Conservation (phyloP, 2,797 vertebrate genomes). For the Trachops cirrhosus region DNA sequence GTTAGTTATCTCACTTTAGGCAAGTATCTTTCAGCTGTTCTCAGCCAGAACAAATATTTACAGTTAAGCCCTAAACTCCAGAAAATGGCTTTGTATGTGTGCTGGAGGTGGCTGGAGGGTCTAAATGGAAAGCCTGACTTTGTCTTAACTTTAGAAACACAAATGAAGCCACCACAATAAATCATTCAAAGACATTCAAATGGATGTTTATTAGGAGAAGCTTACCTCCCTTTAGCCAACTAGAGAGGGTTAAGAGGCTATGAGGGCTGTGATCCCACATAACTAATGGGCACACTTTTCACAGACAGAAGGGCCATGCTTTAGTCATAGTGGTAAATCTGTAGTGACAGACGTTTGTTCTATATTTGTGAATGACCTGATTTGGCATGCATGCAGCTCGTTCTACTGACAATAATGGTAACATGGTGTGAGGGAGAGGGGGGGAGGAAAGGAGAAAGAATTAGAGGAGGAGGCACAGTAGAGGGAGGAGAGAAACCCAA, state of each 20-base stretch:
- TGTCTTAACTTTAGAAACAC: conserved; percentile 23
- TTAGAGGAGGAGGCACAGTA: neutral
- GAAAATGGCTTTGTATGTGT: conserved; percentile 31
- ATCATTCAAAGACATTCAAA: conserved; percentile 42
- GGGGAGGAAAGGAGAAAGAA: conserved; percentile 45
- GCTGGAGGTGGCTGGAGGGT: neutral
- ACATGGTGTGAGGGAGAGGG: conserved; percentile 79
- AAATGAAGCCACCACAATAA: neutral
- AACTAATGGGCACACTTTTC: conserved; percentile 78
- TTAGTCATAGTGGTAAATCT: conserved; percentile 82
- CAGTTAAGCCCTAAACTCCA: conserved; percentile 30
- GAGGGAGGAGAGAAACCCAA: neutral
- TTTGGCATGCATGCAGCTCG: conserved; percentile 82
- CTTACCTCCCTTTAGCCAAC: conserved; percentile 34
- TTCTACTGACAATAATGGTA: conserved; percentile 83
- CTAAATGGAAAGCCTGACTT: neutral
- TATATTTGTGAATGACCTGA: conserved; percentile 86
- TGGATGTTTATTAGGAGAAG: conserved; percentile 58
- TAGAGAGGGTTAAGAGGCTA: conserved; percentile 58
- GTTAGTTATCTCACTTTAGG: conserved; percentile 44
- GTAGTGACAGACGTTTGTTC: conserved; percentile 84
- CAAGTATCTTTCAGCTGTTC: conserved; percentile 27
- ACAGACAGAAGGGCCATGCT: conserved; percentile 81
- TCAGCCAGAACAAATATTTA: conserved; percentile 66
- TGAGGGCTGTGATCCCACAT: conserved; percentile 43